Base-by-base conservation (phyloP, 2,888 invertebrate species). In the Heliconius sara region DNA sequence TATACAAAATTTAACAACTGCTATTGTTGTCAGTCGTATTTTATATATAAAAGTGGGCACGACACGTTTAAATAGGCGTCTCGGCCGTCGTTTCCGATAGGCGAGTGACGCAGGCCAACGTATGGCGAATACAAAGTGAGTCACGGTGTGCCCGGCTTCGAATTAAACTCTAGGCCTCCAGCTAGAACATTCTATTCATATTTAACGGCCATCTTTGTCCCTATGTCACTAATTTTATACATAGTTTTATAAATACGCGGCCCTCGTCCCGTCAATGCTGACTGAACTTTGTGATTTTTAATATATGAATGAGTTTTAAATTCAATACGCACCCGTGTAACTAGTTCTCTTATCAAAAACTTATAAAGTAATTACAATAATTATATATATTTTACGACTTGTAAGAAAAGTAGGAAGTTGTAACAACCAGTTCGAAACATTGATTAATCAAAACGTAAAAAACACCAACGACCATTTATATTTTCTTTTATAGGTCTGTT, bases 61-160 rank as follows among this genome's bases (percentile, higher is more conserved):
- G 84, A 85, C 83, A 79, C 88, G 92, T 92, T 92, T 91, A 91
- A 92, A 92, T 91, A 91, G 86, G 87, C 88, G 87, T 87, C 87
- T 86, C 87, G 87, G 91, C 89, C 90, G 92, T 93, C 89, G 93
- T 92, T 95, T 95, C 95, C 95, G 91, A 94, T 92, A 91, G 92
- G 85, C 90, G 89, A 89, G 90, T 94, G 93, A 92, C 93, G 92
- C 90, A 90, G 88, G 79, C 82, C 85, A 85, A 90, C 91, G 89
- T 85, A 86, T 83, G 85, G 85, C 88, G 94, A 92, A 93, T 95
- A 89, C 88, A 85, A 91, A 94, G 88, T 90, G 90, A 89, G 86
- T 87, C 86, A 85, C 85, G 80, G 78, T 83, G 85, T 79, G 77
- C 78, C 71, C 83, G 80, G 82, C 82, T 79, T 81, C 82, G 81